Percentiles rank a stretch among this genome's conserved stretches.
These are phyloP conservation scores for Drosophila seguyi DNA, from an alignment of 1,140 invertebrate genomes.

Conservation along the genomic window DNA sequence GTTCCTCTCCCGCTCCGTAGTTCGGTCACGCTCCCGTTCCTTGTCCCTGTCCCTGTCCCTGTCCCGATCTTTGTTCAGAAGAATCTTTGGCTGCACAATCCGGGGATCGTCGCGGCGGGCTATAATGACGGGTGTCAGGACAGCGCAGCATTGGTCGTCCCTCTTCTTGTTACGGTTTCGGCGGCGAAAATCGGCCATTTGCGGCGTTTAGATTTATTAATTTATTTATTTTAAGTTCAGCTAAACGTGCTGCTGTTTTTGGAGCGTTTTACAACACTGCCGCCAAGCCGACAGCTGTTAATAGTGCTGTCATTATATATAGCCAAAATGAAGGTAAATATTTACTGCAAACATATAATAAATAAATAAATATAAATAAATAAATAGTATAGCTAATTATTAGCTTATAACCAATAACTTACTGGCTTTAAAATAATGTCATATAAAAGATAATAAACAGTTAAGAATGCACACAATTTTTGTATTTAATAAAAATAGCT, in stretches of 20 bases:
- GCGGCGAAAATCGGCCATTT: conserved; percentile 60
- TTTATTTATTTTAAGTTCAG: conserved; percentile 8
- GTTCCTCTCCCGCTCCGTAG: conserved; percentile 11
- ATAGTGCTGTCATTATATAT: not conserved
- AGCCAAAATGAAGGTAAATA: not conserved
- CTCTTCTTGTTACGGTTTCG: conserved; percentile 68
- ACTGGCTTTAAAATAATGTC: too few species aligned
- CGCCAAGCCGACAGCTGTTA: conserved; percentile 10
- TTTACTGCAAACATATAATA: too few species aligned
- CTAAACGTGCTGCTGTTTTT: conserved; percentile 20
- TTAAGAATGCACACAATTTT: not conserved
- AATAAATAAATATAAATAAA: too few species aligned
- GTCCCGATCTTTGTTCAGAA: conserved; percentile 67
- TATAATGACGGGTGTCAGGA: conserved; percentile 55
- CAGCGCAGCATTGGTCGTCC: conserved; percentile 38
- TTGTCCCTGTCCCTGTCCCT: conserved; percentile 17
- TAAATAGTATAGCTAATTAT: too few species aligned
- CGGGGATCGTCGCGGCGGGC: conserved; percentile 62
- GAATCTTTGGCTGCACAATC: conserved; percentile 62
- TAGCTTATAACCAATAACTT: not conserved
- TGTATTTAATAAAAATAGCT: not conserved
- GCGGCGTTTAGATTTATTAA: not conserved
- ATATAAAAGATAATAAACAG: too few species aligned
- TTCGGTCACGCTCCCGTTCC: conserved; percentile 14
- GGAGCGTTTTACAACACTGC: not conserved